Evolutionary conservation across 2,797 vertebrate species (phyloP), one percentile per base, ranked within the genome.

Genomic region (Myripristis murdjan): DNA sequence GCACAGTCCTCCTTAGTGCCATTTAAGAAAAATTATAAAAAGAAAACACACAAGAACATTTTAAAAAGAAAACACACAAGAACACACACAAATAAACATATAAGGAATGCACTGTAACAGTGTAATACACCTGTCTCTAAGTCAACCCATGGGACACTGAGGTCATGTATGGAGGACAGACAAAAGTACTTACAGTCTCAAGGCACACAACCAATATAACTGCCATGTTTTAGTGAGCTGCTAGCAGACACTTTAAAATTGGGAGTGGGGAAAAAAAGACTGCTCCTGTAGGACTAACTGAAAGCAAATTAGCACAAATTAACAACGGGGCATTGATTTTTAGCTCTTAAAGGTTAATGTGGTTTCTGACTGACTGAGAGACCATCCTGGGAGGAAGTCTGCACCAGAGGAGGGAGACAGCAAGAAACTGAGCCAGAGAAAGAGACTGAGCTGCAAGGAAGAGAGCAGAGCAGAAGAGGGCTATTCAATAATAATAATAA

Each of bases 301-400:
- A 84, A 91, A 95, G 91, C 77, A 89, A 94, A 96, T 95, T 94
- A 94, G 85, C 84, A 92, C 89, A 94, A 94, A 95, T 95, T 94
- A 95, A 95, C 92, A 92, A 89, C 87, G 92, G 91, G 87, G 91
- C 94, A 95, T 96, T 94, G 95, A 96, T 96, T 94, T 95, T 93
- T 86, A 75, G 74, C 75, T 91, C 92, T 91, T 87, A 95, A 94
- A 95, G 92, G 94, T 95, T 95, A 96, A 95, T 93, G 83, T 87
- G 88, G 84, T 94, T 95, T 93, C 87, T 89, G 91, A 91, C 90
- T 62, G 67, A 55, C 85, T 81, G 75, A 75, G 79, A 83, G 68
- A 75, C 64, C 49, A 72, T 73, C 59, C 63, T 5, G 60, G 15
- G 80, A 73, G 64, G 69, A n/a, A n/a, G n/a, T n/a, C n/a, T n/a